Base-by-base conservation (phyloP, 2,888 invertebrate genomes). In the Sepioteuthis lessoniana region DNA sequence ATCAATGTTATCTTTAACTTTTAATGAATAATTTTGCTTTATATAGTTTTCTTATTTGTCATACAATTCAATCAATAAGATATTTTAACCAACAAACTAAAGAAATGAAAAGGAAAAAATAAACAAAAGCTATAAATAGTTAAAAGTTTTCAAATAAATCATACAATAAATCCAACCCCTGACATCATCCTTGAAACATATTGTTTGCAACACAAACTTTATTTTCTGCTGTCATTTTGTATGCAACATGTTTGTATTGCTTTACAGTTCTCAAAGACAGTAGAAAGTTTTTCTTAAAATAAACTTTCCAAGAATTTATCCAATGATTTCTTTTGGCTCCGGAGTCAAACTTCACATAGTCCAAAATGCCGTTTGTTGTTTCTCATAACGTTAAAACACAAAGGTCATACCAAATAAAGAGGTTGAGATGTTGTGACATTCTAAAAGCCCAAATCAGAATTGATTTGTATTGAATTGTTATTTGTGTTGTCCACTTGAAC, bases 391-490 rank as follows among this genome's bases (percentile, higher is more conserved):
- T 76, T 35, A 35, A 76, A 76, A 76, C n/a, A 76, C n/a, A 76
- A 76, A 76, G 76, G 76, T 76, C 76, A 76, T 35, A 76, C n/a
- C n/a, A n/a, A n/a, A n/a, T n/a, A 76, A 76, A 76, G 76, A 76
- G n/a, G 35, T n/a, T 76, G 76, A n/a, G 35, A 16, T 76, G 76
- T 76, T 76, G 76, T 76, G 76, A 76, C 76, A 76, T n/a, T 76
- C 76, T 16, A 16, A 76, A 21, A 76, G n/a, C 76, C 35, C 1
- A n/a, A 2, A 76, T 76, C 76, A 76, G 76, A 76, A 76, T 31
- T 76, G 76, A 76, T 76, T 76, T 76, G 76, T n/a, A n/a, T 5
- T 50, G 50, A 50, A 50, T 25, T 25, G 55, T 55, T 55, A 55
- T n/a, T 76, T 21, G 35, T 76, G 10, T 76, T 76, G 76, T 76